Conservation (phyloP, 1,140 invertebrate species). For the Drosophila lowei region DNA sequence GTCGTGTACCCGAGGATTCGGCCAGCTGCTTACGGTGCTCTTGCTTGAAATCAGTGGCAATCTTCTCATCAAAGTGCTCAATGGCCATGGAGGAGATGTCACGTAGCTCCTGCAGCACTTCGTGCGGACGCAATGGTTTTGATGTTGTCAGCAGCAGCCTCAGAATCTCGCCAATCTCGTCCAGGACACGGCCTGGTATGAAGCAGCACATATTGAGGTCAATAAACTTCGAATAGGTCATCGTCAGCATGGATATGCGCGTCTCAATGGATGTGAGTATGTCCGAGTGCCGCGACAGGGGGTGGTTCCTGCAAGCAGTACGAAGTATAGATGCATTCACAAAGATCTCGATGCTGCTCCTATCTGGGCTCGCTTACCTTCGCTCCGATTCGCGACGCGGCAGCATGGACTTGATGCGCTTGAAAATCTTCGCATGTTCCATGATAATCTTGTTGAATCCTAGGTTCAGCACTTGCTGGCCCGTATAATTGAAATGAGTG, state of each 20-base stretch:
- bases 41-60: slow-evolving; percentile 83
- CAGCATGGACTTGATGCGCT: slow-evolving; percentile 91
- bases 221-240: slow-evolving; percentile 92
- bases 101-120: slow-evolving; percentile 93
- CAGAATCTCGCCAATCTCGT: slow-evolving; percentile 92
- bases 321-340: not conserved
- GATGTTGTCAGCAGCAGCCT: slow-evolving; percentile 87
- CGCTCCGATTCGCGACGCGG: slow-evolving; percentile 95
- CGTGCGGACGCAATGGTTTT: slow-evolving; percentile 90
- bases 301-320: slow-evolving; percentile 86
- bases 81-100: slow-evolving; percentile 98
- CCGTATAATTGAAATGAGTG: slow-evolving; percentile 89
- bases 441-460: slow-evolving; percentile 92
- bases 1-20: slow-evolving; percentile 38
- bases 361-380: slow-evolving; percentile 83
- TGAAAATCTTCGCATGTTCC: slow-evolving; percentile 89
- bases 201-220: slow-evolving; percentile 90
- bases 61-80: slow-evolving; percentile 97
- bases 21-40: slow-evolving; percentile 52
- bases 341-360: slow-evolving; percentile 7
- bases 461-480: slow-evolving; percentile 89
- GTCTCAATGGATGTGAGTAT: slow-evolving; percentile 96
- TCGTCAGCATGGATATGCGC: slow-evolving; percentile 93
- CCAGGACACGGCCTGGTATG: slow-evolving; percentile 96
- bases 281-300: slow-evolving; percentile 92